Percentiles rank a stretch among this genome's conserved stretches.
Conservation (phyloP, 1,140 invertebrate species). For the Plectrocnemia conspersa region DNA sequence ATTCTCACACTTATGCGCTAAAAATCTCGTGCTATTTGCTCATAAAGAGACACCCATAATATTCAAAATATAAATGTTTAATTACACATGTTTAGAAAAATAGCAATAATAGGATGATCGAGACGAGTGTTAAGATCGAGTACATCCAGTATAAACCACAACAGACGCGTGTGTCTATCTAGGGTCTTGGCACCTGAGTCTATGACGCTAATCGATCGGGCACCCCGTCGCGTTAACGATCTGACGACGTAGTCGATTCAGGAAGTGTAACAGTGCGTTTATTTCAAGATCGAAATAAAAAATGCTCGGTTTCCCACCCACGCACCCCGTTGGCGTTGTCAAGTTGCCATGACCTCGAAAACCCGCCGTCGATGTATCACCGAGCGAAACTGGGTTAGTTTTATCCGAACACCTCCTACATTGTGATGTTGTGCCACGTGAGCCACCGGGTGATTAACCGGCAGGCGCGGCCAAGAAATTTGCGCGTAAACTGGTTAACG, state of each 20-base stretch:
- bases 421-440: neutral
- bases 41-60: too few species aligned
- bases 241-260: neutral
- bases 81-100: too few species aligned
- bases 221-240: neutral
- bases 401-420: slow-evolving; percentile 11
- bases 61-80: too few species aligned
- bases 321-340: slow-evolving; percentile 9
- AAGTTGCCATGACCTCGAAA: slow-evolving; percentile 24
- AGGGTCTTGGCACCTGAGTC: too few species aligned
- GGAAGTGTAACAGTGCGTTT: slow-evolving; percentile 7
- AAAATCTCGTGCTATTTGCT: too few species aligned
- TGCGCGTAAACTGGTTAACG: neutral
- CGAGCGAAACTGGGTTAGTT: slow-evolving; percentile 17
- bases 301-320: slow-evolving; percentile 10
- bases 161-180: too few species aligned
- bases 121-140: too few species aligned
- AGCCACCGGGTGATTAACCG: slow-evolving; percentile 16
- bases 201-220: too few species aligned
- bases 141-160: too few species aligned
- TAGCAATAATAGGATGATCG: too few species aligned
- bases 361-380: slow-evolving; percentile 1
- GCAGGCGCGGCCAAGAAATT: slow-evolving; percentile 1
- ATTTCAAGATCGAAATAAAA: slow-evolving; percentile 20
- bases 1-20: too few species aligned